phyloP scores from a whole-genome alignment of 2,888 invertebrate genomes.

The Thysanoteuthis rhombus region DNA sequence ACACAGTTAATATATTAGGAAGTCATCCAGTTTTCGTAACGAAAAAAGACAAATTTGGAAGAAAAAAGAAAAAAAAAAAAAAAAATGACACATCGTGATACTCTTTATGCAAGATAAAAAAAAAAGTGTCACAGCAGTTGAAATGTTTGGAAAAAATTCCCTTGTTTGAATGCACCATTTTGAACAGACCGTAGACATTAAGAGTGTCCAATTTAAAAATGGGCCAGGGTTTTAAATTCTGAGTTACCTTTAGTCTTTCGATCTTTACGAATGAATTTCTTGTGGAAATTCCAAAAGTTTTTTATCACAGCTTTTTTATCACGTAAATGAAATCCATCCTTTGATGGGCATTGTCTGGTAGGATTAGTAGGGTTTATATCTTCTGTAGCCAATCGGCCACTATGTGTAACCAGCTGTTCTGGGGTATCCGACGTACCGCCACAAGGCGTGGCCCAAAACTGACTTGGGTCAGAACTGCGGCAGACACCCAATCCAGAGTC shows the following conservation, averaged over 20 bases:
- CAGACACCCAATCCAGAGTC: conserved; percentile 27
- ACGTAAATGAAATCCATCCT: conserved; percentile 27
- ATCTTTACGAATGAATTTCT: conserved; percentile 21
- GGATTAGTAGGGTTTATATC: neutral
- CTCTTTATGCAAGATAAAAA: neutral
- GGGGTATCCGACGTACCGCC: neutral
- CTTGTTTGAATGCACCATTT: neutral
- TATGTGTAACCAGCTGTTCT: neutral
- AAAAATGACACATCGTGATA: neutral
- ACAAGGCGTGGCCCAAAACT: neutral
- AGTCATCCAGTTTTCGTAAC: neutral
- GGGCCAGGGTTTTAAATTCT: conserved; percentile 26
- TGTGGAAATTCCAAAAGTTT: conserved; percentile 30
- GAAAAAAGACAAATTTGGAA: neutral
- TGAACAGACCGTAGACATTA: neutral
- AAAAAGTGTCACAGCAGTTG: neutral
- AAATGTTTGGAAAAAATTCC: neutral
- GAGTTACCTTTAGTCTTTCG: neutral
- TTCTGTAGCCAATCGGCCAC: neutral
- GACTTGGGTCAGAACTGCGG: neutral
- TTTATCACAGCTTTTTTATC: conserved; percentile 30
- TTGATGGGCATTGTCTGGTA: neutral
- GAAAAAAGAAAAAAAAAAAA: neutral
- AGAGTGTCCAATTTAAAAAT: neutral
- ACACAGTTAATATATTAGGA: neutral